Conservation (phyloP, 2,888 invertebrate species). For the Byasa hedistus region DNA sequence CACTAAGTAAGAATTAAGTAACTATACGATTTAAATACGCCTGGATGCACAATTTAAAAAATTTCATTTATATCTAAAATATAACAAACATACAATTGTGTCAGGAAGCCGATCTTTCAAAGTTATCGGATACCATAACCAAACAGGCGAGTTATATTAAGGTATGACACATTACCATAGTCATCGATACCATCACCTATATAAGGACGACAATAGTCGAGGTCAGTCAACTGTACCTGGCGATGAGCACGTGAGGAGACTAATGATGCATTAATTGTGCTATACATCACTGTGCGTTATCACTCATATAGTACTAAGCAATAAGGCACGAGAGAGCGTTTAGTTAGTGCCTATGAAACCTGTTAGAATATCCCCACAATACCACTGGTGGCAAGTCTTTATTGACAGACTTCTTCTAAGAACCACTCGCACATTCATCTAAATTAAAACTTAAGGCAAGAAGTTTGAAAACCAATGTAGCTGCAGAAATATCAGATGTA, state of each 20-base stretch:
- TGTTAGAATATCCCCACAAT: too few species aligned
- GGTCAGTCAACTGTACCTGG: slow-evolving; percentile 26
- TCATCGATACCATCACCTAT: slow-evolving; percentile 9
- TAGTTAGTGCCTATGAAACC: background rate
- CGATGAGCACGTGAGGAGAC: slow-evolving; percentile 19
- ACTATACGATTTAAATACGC: too few species aligned
- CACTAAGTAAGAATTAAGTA: too few species aligned
- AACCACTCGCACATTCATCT: too few species aligned
- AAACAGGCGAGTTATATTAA: background rate
- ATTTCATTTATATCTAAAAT: too few species aligned
- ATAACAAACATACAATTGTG: too few species aligned
- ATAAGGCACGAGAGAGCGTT: slow-evolving; percentile 3
- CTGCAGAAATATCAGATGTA: too few species aligned
- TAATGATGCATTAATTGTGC: slow-evolving; percentile 21
- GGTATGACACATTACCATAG: slow-evolving; percentile 1
- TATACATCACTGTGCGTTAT: slow-evolving; percentile 15
- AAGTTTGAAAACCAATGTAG: too few species aligned
- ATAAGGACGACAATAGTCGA: slow-evolving; percentile 28
- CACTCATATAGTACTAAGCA: slow-evolving; percentile 20
- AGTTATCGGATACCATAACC: background rate
- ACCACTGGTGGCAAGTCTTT: too few species aligned
- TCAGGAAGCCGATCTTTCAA: background rate
- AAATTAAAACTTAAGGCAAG: too few species aligned
- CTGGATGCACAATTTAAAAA: too few species aligned
- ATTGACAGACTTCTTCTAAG: too few species aligned